Evolutionary conservation across 2,888 invertebrate genomes (phyloP), one percentile per base, ranked within the genome.

Genomic region (Lottia scabra): DNA sequence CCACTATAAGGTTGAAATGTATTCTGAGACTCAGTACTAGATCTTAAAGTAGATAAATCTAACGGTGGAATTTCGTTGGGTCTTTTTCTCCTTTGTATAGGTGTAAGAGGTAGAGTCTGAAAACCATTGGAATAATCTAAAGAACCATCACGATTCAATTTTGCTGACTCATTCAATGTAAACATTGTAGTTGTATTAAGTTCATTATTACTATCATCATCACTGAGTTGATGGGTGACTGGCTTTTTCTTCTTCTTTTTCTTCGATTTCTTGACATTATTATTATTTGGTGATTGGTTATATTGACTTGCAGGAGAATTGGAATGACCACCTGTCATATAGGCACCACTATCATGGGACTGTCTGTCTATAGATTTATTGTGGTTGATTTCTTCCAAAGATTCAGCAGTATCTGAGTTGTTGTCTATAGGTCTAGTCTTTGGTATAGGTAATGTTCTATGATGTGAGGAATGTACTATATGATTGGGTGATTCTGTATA

Each of bases 341-440:
- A 23, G 23, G 66, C 70, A 19, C 65, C 70, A 38, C 70, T 70
- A 62, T 70, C 70, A 13, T 45, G 15, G 8, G 70, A 70, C 19
- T 62, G 43, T 19, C 43, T 38, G 15, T 68, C 68, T n/a, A 23
- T 38, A 12, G 45, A n/a, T 38, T 65, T 67, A 23, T 67, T 69
- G 26, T 71, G 46, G 16, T 73, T 66, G 63, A 83, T 80, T 74
- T 85, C 85, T 10, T 69, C 67, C 43, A 84, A 73, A 1, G 83
- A 84, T 65, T 84, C 85, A 13, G 81, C 84, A 8, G 85, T 80
- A 72, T 85, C 86, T 0, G 84, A 84, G 74, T 83, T 75, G 63
- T 83, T 82, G 3, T 79, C 82, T 1, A 69, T 48, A 15, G 62
- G 65, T 65, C 23, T 19, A 15, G 19, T 19, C 23, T 56, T 56